These are phyloP conservation scores for Eubasilissa regina DNA, from an alignment of 1,140 invertebrate species.

Conservation along the genomic window DNA sequence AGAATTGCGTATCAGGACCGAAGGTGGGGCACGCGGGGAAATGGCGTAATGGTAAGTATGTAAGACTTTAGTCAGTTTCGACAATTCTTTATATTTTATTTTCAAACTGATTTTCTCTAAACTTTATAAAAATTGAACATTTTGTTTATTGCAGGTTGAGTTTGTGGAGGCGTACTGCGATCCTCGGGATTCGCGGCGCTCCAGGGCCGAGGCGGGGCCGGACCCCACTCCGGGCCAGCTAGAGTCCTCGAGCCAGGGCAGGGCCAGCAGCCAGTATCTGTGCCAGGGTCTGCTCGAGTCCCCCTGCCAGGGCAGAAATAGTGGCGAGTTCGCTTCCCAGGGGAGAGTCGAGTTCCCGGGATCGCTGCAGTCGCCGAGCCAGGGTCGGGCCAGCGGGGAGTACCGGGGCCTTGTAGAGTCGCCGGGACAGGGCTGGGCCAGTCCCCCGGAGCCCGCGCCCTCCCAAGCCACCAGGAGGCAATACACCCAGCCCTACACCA, in stretches of 20 bases:
- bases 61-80: too few species aligned
- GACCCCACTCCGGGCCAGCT: conserved; percentile 63
- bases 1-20: too few species aligned
- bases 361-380: not conserved
- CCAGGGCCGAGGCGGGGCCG: conserved; percentile 48
- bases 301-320: not conserved
- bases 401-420: conserved; percentile 64
- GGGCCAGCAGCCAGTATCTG: conserved; percentile 36
- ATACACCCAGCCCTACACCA: conserved; percentile 75
- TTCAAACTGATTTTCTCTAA: too few species aligned
- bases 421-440: conserved; percentile 46
- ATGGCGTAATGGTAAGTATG: too few species aligned
- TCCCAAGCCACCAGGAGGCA: conserved; percentile 62
- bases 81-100: too few species aligned
- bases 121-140: too few species aligned
- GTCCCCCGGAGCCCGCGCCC: conserved; percentile 57
- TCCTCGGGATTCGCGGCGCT: conserved; percentile 70
- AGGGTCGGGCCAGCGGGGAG: not conserved
- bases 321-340: not conserved
- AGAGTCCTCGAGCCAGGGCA: conserved; percentile 67
- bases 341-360: conserved; percentile 6
- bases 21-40: too few species aligned
- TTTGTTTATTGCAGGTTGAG: conserved; percentile 73
- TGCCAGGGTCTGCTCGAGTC: conserved; percentile 64
- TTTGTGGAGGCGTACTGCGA: conserved; percentile 76